Conservation (phyloP, 2,113 vertebrate genomes). For the Spheniscus mendiculus region DNA sequence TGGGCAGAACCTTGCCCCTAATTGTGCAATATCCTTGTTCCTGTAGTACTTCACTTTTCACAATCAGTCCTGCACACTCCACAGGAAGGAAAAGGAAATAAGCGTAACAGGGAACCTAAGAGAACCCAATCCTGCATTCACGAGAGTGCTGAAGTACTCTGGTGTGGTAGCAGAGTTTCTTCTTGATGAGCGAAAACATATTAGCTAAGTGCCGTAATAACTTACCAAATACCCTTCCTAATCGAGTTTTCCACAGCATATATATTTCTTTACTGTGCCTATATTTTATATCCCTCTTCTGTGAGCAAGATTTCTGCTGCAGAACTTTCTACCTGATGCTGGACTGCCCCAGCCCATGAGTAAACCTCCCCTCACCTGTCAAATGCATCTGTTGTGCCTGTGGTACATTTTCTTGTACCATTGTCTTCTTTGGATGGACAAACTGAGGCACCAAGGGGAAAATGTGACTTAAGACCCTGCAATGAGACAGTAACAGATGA, state of each 20-base stretch:
- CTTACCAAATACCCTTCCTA: not conserved
- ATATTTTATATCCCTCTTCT: not conserved
- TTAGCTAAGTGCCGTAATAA: not conserved
- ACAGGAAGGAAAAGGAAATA: not conserved
- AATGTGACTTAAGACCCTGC: not conserved
- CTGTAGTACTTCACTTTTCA: not conserved
- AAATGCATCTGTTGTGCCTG: not conserved
- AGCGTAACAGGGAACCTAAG: not conserved
- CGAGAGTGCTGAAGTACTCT: not conserved
- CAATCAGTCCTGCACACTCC: not conserved
- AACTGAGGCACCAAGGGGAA: not conserved
- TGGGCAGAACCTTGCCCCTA: not conserved
- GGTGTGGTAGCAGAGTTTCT: not conserved
- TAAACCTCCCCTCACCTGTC: not conserved
- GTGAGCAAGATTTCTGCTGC: not conserved
- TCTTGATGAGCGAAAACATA: not conserved
- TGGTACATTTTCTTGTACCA: not conserved
- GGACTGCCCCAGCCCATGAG: not conserved
- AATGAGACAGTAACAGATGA: not conserved
- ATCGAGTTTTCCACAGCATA: not conserved
- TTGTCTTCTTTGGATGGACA: not conserved
- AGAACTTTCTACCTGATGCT: not conserved
- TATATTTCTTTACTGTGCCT: not conserved
- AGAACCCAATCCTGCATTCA: not conserved
- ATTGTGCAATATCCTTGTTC: not conserved